phyloP scores from a whole-genome alignment of 2,888 invertebrate genomes.

The Panorpa germanica region DNA sequence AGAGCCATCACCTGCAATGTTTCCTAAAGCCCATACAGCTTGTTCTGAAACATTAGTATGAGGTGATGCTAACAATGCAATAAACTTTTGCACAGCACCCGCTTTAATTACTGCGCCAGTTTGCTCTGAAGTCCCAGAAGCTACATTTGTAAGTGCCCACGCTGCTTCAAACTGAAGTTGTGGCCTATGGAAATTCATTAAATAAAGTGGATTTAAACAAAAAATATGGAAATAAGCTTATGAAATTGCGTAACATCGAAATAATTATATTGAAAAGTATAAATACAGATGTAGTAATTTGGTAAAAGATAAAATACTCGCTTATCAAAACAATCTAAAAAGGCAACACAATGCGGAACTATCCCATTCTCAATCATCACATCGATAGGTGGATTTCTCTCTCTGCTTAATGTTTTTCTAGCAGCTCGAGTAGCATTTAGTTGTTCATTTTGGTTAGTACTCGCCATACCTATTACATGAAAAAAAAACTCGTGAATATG shows the following conservation, averaged over 20 bases:
- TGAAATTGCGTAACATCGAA: conserved; percentile 3
- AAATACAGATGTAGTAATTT: background rate
- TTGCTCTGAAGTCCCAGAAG: conserved; percentile 84
- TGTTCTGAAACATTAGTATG: conserved; percentile 65
- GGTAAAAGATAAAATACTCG: conserved; percentile 22
- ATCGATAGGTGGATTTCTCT: conserved; percentile 82
- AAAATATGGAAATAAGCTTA: conserved; percentile 3
- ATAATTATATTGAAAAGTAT: conserved; percentile 4
- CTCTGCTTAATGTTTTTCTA: conserved; percentile 72
- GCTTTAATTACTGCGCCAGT: conserved; percentile 70
- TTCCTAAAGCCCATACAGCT: conserved; percentile 95
- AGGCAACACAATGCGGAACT: conserved; percentile 64
- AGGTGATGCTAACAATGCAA: conserved; percentile 47
- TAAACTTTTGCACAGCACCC: conserved; percentile 72
- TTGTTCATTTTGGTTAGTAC: conserved; percentile 37
- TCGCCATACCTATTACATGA: conserved; percentile 36
- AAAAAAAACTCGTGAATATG: conserved; percentile 6
- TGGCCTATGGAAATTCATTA: conserved; percentile 27
- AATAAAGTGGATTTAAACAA: conserved; percentile 7
- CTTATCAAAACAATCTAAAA: conserved; percentile 52
- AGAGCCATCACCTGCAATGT: conserved; percentile 86
- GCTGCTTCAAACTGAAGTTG: conserved; percentile 86
- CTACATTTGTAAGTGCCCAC: conserved; percentile 96
- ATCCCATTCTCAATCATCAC: conserved; percentile 67
- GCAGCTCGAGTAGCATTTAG: conserved; percentile 62